Evolutionary conservation across 1,140 invertebrate species (phyloP).

Genomic region (Lysiphlebus fabarum): DNA sequence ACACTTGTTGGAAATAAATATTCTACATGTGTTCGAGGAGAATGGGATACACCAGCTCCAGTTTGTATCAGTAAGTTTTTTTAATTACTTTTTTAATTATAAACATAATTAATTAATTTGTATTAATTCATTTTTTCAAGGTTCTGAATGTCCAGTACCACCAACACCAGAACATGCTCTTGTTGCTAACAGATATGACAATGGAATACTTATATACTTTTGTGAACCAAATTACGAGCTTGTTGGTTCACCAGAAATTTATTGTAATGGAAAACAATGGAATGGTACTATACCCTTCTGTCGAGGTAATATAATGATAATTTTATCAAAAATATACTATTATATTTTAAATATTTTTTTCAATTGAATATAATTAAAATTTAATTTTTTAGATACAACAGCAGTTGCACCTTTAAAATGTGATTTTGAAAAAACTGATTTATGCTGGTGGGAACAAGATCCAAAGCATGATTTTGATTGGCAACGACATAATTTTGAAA

Average conservation of each 20-base stretch:
- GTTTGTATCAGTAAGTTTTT: constrained; percentile 64
- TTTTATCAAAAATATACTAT: not conserved
- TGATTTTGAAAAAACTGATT: constrained; percentile 66
- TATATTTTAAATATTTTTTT: constrained; percentile 5
- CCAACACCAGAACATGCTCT: constrained; percentile 54
- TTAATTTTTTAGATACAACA: constrained; percentile 38
- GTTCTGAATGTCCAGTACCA: constrained; percentile 38
- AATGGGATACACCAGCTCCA: constrained; percentile 62
- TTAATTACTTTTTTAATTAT: constrained; percentile 30
- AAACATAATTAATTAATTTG: constrained; percentile 5
- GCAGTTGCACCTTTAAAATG: constrained; percentile 55
- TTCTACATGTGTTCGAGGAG: constrained; percentile 58
- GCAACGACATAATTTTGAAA: constrained; percentile 62
- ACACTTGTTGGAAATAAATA: constrained; percentile 63
- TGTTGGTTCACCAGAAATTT: constrained; percentile 57
- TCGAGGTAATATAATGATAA: constrained; percentile 51
- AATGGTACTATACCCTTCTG: constrained; percentile 61
- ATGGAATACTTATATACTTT: constrained; percentile 62
- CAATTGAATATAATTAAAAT: constrained; percentile 12
- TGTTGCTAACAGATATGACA: constrained; percentile 49
- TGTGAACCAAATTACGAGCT: constrained; percentile 63
- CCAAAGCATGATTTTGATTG: constrained; percentile 74
- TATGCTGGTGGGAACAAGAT: constrained; percentile 76
- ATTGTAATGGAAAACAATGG: constrained; percentile 66
- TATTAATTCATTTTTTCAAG: constrained; percentile 36